These are phyloP conservation scores for Rhagologus leucostigma DNA, from an alignment of 2,113 vertebrate genomes.

Conservation along the genomic window DNA sequence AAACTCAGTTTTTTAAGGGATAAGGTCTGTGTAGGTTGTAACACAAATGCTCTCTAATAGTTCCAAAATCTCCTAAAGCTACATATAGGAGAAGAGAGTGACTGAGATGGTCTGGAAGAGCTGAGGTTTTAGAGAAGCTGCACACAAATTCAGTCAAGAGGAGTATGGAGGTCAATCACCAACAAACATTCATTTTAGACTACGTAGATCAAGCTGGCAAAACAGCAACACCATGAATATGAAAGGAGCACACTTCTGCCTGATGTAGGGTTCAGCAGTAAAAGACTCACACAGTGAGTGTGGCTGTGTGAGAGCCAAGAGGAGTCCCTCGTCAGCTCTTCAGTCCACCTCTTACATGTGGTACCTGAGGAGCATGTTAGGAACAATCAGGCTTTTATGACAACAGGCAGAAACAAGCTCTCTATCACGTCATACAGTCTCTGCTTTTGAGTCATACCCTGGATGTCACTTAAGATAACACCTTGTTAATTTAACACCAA, in stretches of 20 bases:
- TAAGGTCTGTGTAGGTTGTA: background rate
- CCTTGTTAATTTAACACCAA: background rate
- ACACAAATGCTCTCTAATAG: background rate
- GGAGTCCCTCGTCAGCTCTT: background rate
- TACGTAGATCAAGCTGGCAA: rapidly evolving
- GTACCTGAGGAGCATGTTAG: background rate
- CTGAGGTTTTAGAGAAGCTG: background rate
- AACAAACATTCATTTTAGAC: background rate
- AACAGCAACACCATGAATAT: background rate
- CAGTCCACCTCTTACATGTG: background rate
- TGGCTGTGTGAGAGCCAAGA: background rate
- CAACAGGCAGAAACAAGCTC: background rate
- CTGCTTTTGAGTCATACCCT: background rate
- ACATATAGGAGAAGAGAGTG: background rate
- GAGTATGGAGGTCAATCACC: background rate
- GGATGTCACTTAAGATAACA: background rate
- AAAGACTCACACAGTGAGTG: background rate
- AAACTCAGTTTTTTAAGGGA: background rate
- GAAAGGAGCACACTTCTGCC: background rate
- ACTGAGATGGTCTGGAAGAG: background rate
- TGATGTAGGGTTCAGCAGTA: background rate
- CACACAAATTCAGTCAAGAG: background rate
- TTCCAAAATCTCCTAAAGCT: background rate
- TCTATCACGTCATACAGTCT: background rate
- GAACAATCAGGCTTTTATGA: background rate